Conservation (phyloP, 2,797 vertebrate genomes). For the Neomorphus geoffroyi region DNA sequence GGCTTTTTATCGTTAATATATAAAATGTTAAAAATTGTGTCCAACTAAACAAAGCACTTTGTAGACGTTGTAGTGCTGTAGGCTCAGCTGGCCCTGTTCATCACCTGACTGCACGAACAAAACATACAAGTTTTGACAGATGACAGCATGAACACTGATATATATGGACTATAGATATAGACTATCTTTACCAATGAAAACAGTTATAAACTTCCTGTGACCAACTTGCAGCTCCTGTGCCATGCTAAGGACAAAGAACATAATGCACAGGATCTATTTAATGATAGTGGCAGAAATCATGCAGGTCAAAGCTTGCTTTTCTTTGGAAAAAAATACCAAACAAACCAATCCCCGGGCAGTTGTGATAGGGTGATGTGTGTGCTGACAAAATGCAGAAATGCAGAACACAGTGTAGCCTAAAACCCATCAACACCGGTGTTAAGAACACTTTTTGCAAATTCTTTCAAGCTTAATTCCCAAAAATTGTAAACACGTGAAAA, state of each 20-base stretch:
- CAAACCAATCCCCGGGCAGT: background rate
- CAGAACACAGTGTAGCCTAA: background rate
- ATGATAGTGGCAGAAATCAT: background rate
- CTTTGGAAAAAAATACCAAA: background rate
- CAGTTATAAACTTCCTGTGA: background rate
- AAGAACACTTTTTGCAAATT: background rate
- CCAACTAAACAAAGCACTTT: background rate
- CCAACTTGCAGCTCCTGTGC: background rate
- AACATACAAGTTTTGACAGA: background rate
- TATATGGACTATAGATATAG: no score
- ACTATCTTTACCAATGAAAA: background rate
- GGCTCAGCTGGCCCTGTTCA: background rate
- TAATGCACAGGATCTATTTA: background rate
- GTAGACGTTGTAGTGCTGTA: background rate
- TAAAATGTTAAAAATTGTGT: background rate
- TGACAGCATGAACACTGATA: background rate
- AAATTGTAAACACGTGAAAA: background rate
- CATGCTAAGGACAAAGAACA: background rate
- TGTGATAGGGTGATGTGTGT: background rate
- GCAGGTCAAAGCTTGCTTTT: background rate
- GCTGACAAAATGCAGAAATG: background rate
- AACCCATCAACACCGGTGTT: rapidly evolving
- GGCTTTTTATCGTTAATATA: background rate
- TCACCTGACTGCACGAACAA: background rate
- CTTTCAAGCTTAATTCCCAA: background rate